Evolutionary conservation across 2,113 vertebrate genomes (phyloP), one percentile per base, ranked within the genome.

Genomic region (Cairina moschata): DNA sequence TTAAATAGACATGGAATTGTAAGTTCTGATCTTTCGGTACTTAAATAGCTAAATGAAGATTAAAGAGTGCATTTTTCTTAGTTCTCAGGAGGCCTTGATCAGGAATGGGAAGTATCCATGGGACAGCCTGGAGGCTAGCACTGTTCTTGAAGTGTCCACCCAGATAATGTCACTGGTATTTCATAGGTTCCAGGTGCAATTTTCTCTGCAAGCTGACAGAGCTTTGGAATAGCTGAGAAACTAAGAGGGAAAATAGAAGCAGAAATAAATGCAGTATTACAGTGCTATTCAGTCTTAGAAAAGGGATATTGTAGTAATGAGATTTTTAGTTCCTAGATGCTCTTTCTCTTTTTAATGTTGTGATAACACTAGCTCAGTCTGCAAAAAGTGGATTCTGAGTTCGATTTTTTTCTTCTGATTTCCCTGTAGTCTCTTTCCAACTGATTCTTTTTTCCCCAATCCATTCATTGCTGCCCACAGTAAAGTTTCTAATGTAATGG

Each of bases 1-100:
- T 95, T 95, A 95, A 96, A 93, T 93, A 95, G 85, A 50, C 83
- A 74, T 83, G 62, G 80, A 93, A 89, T 90, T 91, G 62, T 66
- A 91, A 69, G 66, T 86, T 94, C 86, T 88, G 32, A 84, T 95
- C 80, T 78, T 90, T 93, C 71, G 54, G 80, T 72, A 54, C 54
- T 44, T 84, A 52, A 93, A 82, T 73, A 88, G 62, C 83, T 90
- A 95, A 90, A 90, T 88, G 63, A 96, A 94, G 56, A 95, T 94
- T 79, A 92, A 91, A 44, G 21, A 78, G 40, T 3, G 0, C 76
- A 13, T 79, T 88, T 95, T 81, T 50, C 40, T 31, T 86, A 66
- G 54, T 73, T 90, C 74, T 88, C 26, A 17, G 40, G 46, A 84
- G 38, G 32, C 68, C 20, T 72, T 83, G 48, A 69, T 93, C 42